Evolutionary conservation across 2,888 invertebrate genomes (phyloP), one percentile per base, ranked within the genome.

Genomic region (Drosophila quinaria): DNA sequence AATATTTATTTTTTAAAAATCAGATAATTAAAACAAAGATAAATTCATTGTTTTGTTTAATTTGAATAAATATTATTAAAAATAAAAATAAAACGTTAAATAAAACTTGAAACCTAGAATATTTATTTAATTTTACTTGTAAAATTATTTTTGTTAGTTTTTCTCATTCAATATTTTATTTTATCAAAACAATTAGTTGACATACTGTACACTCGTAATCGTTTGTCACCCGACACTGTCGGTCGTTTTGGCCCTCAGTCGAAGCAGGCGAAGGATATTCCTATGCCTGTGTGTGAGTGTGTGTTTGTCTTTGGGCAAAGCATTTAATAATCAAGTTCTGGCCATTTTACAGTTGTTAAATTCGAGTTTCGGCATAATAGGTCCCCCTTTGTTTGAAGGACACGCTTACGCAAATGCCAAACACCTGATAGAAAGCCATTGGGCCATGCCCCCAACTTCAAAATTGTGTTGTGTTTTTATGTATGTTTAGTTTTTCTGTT

Each of bases 401-500:
- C 56, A 52, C 11, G 61, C 39, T 42, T 70, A 64, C 55, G 61
- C 58, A 76, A 77, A 76, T 77, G 73, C 69, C 70, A 77, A 76
- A 70, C 73, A 77, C 76, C 76, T 77, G 76, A 61, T 70, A 66
- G 25, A 72, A 64, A 51, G 31, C 17, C 22, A 35, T 25, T 25
- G 29, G 10, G 15, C 17, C 58, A 50, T 35, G 39, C 17, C 42
- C 42, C 47, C 52, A 41, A 61, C 39, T 31, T n/a, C 49, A 35
- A 10, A 58, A 35, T 8, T 37, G 10, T 46, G 35, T 55, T 71
- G 50, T 62, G n/a, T 68, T 58, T 51, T 73, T 76, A 63, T 64
- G 75, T 64, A 63, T 67, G 75, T 64, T 75, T 69, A 68, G 79
- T 79, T 74, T 69, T 70, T 68, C 74, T 8, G 37, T 81, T 84